Evolutionary conservation across 1,140 invertebrate species (phyloP).

Genomic region (Cherax destructor): DNA sequence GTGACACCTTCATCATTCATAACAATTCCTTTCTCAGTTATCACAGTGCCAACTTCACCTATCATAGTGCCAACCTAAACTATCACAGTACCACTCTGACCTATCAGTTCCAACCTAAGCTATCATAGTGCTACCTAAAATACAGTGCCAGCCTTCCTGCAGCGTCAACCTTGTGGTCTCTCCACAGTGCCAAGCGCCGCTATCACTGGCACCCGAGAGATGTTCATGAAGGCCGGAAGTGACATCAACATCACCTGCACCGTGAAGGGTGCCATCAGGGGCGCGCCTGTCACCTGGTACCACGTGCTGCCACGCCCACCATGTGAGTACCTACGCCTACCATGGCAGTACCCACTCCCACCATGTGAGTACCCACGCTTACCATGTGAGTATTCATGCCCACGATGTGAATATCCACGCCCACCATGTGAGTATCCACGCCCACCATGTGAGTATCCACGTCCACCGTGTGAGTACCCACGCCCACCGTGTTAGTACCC

Average conservation of each 20-base stretch:
- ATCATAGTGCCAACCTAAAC: neutral
- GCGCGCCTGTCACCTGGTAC: slow-evolving; percentile 52
- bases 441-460: too few species aligned
- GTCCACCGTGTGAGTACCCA: neutral
- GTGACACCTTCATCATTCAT: neutral
- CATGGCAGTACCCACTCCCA: neutral
- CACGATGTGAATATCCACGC: too few species aligned
- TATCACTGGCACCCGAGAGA: slow-evolving; percentile 30
- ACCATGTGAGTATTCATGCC: too few species aligned
- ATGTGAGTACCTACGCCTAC: slow-evolving; percentile 3
- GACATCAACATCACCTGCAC: slow-evolving; percentile 62
- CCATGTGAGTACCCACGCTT: neutral
- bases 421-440: too few species aligned
- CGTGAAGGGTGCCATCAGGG: slow-evolving; percentile 37
- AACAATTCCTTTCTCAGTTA: too few species aligned
- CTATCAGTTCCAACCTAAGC: too few species aligned
- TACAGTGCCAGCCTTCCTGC: neutral
- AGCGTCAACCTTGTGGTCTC: neutral
- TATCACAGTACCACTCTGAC: neutral
- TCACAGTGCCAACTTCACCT: neutral
- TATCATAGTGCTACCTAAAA: neutral
- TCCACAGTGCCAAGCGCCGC: slow-evolving; percentile 40
- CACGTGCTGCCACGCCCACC: slow-evolving; percentile 29
- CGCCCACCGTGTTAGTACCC: neutral
- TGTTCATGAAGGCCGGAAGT: slow-evolving; percentile 62